These are phyloP conservation scores for Sylvicola cinctus DNA, from an alignment of 2,888 invertebrate species.

Conservation along the genomic window DNA sequence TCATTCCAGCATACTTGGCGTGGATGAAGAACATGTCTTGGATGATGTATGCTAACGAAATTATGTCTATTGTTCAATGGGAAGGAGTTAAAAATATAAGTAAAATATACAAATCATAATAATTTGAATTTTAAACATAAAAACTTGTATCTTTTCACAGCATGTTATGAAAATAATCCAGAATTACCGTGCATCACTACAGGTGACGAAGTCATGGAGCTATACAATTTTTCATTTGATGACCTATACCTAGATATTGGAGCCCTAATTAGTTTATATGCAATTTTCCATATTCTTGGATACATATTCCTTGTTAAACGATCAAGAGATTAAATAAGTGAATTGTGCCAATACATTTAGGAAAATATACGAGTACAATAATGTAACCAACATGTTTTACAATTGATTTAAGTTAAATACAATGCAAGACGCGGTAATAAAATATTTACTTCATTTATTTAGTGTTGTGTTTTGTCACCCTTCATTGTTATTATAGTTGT, in stretches of 20 bases:
- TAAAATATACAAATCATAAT: slow-evolving; percentile 25
- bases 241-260: slow-evolving; percentile 43
- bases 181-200: slow-evolving; percentile 50
- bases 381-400: too few relatives aligned
- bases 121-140: background rate
- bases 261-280: slow-evolving; percentile 41
- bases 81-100: slow-evolving; percentile 49
- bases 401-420: too few relatives aligned
- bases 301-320: slow-evolving; percentile 43
- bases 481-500: too few relatives aligned
- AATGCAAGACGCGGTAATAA: too few relatives aligned
- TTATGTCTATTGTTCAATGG: slow-evolving; percentile 67
- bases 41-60: slow-evolving; percentile 74
- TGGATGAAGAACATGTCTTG: slow-evolving; percentile 70
- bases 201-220: slow-evolving; percentile 48
- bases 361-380: too few relatives aligned
- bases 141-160: background rate
- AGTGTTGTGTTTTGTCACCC: too few relatives aligned
- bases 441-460: too few relatives aligned
- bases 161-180: slow-evolving; percentile 34
- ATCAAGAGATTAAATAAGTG: slow-evolving; percentile 25
- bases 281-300: slow-evolving; percentile 48
- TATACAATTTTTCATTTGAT: slow-evolving; percentile 44
- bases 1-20: slow-evolving; percentile 43
- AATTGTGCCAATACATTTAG: too few relatives aligned